Evolutionary conservation across 2,113 vertebrate genomes (phyloP).

Genomic region (Zosterops borbonicus): DNA sequence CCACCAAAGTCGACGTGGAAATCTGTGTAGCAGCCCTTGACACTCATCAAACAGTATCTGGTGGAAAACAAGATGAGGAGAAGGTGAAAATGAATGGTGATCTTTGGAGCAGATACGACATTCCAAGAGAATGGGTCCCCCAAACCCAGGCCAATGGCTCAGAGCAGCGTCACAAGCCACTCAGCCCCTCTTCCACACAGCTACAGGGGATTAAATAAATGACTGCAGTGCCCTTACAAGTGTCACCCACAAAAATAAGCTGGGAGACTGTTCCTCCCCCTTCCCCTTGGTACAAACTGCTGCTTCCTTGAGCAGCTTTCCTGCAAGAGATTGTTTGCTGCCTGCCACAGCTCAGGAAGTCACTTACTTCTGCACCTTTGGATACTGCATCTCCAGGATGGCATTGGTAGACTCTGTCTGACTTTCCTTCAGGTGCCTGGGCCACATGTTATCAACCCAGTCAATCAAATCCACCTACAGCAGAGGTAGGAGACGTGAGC

Average conservation of each 20-base stretch:
- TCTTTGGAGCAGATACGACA: not conserved
- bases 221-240: not conserved
- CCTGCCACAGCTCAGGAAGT: not conserved
- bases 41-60: conserved; percentile 99
- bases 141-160: not conserved
- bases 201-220: not conserved
- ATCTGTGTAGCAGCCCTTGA: conserved; percentile 97
- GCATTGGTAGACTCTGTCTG: conserved; percentile 97
- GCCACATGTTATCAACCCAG: conserved; percentile 99
- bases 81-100: not conserved
- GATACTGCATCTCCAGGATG: conserved; percentile 98
- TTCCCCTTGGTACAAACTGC: not conserved
- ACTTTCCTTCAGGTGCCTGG: conserved; percentile 94
- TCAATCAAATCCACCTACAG: conserved; percentile 95
- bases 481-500: not conserved
- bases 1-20: conserved; percentile 99
- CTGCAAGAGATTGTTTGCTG: not conserved
- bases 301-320: not conserved
- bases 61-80: not conserved
- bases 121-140: not conserved
- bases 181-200: not conserved
- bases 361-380: conserved; percentile 97
- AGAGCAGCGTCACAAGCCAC: not conserved
- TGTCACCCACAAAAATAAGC: not conserved
- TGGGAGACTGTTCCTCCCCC: not conserved